phyloP scores from a whole-genome alignment of 2,113 vertebrate genomes.

The Epinephelus cyanopodus region DNA sequence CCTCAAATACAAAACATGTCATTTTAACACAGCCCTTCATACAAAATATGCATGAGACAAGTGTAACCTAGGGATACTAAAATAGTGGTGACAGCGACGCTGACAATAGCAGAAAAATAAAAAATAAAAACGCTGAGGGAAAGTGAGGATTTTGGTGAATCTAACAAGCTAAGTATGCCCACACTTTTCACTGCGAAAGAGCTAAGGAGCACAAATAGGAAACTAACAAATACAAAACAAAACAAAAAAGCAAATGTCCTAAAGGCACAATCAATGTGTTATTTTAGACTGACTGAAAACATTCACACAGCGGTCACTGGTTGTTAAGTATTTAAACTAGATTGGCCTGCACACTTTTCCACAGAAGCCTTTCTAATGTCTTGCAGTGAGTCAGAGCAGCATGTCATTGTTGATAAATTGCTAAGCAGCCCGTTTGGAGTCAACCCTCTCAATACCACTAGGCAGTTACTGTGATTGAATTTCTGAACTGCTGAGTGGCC shows the following conservation, averaged over 20 bases:
- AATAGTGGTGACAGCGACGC: neutral
- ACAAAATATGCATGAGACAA: neutral
- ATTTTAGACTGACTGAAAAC: neutral
- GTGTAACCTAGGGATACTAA: neutral
- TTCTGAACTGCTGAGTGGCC: constrained; percentile 58
- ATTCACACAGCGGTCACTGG: neutral
- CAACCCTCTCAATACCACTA: constrained; percentile 29
- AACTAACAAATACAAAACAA: neutral
- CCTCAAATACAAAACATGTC: neutral
- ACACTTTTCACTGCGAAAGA: neutral
- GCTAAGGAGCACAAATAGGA: neutral
- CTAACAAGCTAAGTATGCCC: neutral
- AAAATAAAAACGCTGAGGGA: neutral
- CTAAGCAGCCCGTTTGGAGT: constrained; percentile 48
- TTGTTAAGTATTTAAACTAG: constrained; percentile 40
- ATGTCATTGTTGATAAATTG: constrained; percentile 58
- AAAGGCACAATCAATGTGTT: constrained; percentile 8
- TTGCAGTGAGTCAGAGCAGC: constrained; percentile 43
- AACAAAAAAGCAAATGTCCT: neutral
- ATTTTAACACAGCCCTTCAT: neutral
- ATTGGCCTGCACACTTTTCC: neutral
- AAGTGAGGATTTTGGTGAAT: neutral
- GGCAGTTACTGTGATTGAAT: constrained; percentile 61
- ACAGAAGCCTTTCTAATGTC: constrained; percentile 32
- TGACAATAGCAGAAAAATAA: neutral